Conservation (phyloP, 2,113 vertebrate species). For the Eurypyga helias region DNA sequence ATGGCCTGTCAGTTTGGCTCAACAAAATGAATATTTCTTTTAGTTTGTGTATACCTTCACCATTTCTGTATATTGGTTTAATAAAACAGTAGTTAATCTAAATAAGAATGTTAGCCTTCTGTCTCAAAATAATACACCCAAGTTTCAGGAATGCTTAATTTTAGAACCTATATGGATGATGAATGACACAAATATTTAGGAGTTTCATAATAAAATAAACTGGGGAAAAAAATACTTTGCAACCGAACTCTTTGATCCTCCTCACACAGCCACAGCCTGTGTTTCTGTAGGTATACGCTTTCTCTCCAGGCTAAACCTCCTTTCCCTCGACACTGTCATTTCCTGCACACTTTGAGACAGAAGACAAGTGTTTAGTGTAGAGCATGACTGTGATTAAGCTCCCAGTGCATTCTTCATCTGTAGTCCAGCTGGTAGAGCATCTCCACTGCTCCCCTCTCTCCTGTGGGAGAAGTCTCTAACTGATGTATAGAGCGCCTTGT, state of each 20-base stretch:
- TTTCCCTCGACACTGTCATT: slow-evolving; percentile 61
- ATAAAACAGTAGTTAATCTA: slow-evolving; percentile 64
- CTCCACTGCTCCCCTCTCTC: slow-evolving; percentile 39
- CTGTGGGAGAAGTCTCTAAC: slow-evolving; percentile 6
- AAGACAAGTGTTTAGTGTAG: slow-evolving; percentile 63
- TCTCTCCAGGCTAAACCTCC: neutral
- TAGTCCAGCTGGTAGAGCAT: slow-evolving; percentile 69
- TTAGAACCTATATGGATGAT: slow-evolving; percentile 44
- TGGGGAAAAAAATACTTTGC: neutral
- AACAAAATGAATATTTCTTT: slow-evolving; percentile 49
- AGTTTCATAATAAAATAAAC: slow-evolving; percentile 45
- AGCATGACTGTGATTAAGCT: slow-evolving; percentile 72
- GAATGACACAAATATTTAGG: slow-evolving; percentile 57
- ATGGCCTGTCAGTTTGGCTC: slow-evolving; percentile 15
- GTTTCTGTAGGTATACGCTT: slow-evolving; percentile 2
- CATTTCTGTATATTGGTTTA: slow-evolving; percentile 33
- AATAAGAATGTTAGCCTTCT: slow-evolving; percentile 51
- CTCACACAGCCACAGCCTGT: neutral
- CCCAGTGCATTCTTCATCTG: slow-evolving; percentile 74
- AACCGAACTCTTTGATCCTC: neutral
- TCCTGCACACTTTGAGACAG: slow-evolving; percentile 67
- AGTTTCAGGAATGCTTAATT: slow-evolving; percentile 27
- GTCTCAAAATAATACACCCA: slow-evolving; percentile 28
- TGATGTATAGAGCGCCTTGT: slow-evolving; percentile 24
- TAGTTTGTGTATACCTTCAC: slow-evolving; percentile 43